phyloP scores from a whole-genome alignment of 1,140 invertebrate species.

The Thereuonema tuberculata region DNA sequence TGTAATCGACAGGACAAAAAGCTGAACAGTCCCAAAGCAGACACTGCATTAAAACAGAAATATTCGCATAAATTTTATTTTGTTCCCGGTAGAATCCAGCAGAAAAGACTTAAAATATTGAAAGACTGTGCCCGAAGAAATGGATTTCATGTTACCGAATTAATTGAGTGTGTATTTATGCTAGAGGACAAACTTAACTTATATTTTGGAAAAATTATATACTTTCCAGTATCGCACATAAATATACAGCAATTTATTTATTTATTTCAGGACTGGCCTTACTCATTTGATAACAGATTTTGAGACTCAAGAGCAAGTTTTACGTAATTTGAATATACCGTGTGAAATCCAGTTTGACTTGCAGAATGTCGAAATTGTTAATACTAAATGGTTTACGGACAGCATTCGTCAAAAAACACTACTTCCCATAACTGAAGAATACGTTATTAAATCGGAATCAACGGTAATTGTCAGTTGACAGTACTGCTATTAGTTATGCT shows the following conservation, averaged over 20 bases:
- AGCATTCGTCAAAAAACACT: background rate
- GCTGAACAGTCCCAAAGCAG: no score
- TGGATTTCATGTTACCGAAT: background rate
- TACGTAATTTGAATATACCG: background rate
- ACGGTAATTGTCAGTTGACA: no score
- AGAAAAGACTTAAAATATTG: background rate
- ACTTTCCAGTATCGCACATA: no score
- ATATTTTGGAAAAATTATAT: no score
- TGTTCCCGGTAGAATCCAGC: background rate
- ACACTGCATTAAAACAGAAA: no score
- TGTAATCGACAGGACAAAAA: no score
- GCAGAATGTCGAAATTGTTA: background rate
- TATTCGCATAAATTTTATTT: no score
- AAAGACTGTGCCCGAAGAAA: background rate
- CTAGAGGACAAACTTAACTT: no score
- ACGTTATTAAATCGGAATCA: background rate
- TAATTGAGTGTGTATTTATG: no score
- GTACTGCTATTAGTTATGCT: no score
- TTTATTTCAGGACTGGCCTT: background rate
- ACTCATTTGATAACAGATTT: background rate
- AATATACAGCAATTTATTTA: no score
- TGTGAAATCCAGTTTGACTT: background rate
- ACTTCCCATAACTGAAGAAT: background rate
- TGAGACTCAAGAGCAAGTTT: background rate
- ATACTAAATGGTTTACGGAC: background rate